Percentiles rank a stretch among this genome's conserved stretches.
phyloP scores from a whole-genome alignment of 1,140 invertebrate species.

The Cepaea nemoralis region DNA sequence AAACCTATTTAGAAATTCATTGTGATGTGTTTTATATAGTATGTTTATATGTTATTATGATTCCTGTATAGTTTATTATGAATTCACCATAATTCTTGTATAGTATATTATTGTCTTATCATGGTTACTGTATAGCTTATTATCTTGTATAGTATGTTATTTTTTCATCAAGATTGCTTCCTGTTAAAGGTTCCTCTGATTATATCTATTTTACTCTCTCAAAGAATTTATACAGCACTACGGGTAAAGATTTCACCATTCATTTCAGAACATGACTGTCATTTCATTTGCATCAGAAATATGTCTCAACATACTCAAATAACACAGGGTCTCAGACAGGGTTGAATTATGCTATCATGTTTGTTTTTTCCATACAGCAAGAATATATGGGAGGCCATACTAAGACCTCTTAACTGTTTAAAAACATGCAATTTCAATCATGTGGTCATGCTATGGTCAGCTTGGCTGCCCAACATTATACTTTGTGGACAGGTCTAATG shows the following conservation, averaged over 20 bases:
- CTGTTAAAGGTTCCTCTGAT: background rate
- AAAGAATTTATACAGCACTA: background rate
- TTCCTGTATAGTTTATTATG: conserved; percentile 7
- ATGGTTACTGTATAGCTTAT: background rate
- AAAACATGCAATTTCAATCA: too few species aligned
- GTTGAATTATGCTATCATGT: too few species aligned
- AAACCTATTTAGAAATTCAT: background rate
- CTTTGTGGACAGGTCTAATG: too few species aligned
- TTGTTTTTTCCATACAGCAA: too few species aligned
- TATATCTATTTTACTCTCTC: background rate
- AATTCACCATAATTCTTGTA: background rate
- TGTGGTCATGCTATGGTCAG: too few species aligned
- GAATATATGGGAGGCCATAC: too few species aligned
- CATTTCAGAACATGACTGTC: background rate
- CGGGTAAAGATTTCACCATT: conserved; percentile 3
- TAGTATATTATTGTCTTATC: background rate
- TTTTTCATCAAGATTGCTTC: background rate
- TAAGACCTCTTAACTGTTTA: too few species aligned
- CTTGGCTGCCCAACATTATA: too few species aligned
- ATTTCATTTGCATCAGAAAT: background rate
- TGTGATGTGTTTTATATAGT: background rate
- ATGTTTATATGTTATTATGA: background rate
- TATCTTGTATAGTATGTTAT: background rate
- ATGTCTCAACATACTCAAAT: background rate
- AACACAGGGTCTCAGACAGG: too few species aligned